Percentiles rank a stretch among this genome's conserved stretches.
Conservation (phyloP, 2,888 invertebrate species). For the Brenthis hecate region DNA sequence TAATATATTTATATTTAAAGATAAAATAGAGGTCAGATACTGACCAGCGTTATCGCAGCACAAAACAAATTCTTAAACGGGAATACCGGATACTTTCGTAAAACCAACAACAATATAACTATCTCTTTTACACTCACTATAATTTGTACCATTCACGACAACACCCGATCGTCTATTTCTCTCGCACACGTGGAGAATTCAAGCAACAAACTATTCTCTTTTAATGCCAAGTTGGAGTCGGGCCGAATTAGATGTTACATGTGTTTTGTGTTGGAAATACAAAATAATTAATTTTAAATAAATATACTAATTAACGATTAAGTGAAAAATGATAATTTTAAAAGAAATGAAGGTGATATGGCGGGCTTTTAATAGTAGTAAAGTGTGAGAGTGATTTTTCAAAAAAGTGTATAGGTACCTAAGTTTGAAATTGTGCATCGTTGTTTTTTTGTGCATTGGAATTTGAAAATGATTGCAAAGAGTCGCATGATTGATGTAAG, state of each 20-base stretch:
- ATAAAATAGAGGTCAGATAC: conserved; percentile 58
- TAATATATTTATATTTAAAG: conserved; percentile 35
- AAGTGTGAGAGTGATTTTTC: conserved; percentile 50
- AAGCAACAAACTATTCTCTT: conserved; percentile 64
- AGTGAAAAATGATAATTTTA: conserved; percentile 53
- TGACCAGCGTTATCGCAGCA: conserved; percentile 57
- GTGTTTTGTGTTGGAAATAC: conserved; percentile 41
- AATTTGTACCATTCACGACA: conserved; percentile 35
- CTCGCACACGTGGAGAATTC: conserved; percentile 49
- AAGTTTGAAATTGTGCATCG: conserved; percentile 41
- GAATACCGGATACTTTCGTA: conserved; percentile 70
- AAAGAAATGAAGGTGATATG: conserved; percentile 45
- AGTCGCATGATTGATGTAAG: conserved; percentile 55
- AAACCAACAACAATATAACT: conserved; percentile 49
- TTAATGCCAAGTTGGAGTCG: conserved; percentile 70
- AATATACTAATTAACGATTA: conserved; percentile 1
- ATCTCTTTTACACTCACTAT: conserved; percentile 52
- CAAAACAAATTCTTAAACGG: conserved; percentile 67
- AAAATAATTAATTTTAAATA: not conserved
- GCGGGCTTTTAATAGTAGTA: conserved; percentile 67
- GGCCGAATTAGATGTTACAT: conserved; percentile 56
- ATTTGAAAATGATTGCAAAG: conserved; percentile 52
- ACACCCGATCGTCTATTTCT: conserved; percentile 51
- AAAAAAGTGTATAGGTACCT: conserved; percentile 47
- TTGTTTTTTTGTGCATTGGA: conserved; percentile 43